Conservation (phyloP, 2,113 vertebrate genomes). For the Ictalurus furcatus region DNA sequence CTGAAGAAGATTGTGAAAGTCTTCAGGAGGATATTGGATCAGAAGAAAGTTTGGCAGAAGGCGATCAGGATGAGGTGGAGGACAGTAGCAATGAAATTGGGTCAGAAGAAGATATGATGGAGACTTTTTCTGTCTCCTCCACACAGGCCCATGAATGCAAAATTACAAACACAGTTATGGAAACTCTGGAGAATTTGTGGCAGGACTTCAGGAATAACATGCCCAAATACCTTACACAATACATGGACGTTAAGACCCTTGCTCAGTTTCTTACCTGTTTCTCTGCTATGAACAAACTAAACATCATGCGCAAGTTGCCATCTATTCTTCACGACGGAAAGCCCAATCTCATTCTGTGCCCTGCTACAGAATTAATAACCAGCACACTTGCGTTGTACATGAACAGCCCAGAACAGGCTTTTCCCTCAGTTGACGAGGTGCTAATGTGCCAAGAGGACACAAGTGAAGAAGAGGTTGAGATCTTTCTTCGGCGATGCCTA, state of each 20-base stretch:
- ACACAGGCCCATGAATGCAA: background rate
- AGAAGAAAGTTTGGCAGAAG: background rate
- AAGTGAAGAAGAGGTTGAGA: slow-evolving; percentile 73
- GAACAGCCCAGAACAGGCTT: slow-evolving; percentile 61
- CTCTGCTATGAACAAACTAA: slow-evolving; percentile 54
- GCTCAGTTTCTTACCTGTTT: slow-evolving; percentile 62
- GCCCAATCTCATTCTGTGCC: slow-evolving; percentile 72
- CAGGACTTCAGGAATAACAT: slow-evolving; percentile 63
- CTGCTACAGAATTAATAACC: slow-evolving; percentile 64
- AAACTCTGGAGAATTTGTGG: slow-evolving; percentile 66
- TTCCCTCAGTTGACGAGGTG: slow-evolving; percentile 73
- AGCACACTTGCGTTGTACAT: slow-evolving; percentile 66
- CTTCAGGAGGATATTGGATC: background rate
- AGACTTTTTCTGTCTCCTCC: slow-evolving; percentile 9
- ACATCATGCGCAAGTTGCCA: slow-evolving; percentile 61
- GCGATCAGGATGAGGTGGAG: slow-evolving; percentile 52
- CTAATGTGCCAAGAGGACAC: slow-evolving; percentile 73
- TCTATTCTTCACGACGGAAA: slow-evolving; percentile 60
- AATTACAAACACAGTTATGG: background rate
- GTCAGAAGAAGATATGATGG: slow-evolving; percentile 46
- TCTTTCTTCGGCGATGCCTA: slow-evolving; percentile 75
- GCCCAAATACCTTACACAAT: slow-evolving; percentile 57
- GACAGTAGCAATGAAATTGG: slow-evolving; percentile 48
- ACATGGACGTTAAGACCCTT: slow-evolving; percentile 65
- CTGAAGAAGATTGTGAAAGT: background rate